These are phyloP conservation scores for Drosophila varians DNA, from an alignment of 1,140 invertebrate genomes.

Conservation along the genomic window DNA sequence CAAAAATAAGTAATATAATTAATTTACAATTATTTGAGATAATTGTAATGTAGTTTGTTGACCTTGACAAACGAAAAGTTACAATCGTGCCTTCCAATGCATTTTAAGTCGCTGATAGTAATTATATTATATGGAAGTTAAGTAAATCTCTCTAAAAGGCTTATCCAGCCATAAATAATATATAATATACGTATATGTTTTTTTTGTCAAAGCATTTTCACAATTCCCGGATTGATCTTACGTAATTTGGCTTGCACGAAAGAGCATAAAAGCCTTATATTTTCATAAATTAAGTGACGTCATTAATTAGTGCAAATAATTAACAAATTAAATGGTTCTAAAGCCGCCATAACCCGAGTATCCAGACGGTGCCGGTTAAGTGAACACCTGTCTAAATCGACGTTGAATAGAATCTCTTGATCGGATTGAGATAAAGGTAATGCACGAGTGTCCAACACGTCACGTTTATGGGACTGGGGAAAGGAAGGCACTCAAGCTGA, in stretches of 20 bases:
- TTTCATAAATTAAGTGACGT: constrained; percentile 26
- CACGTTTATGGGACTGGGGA: constrained; percentile 37
- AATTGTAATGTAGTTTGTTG: neutral
- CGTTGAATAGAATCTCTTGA: constrained; percentile 27
- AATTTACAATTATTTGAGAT: constrained; percentile 84
- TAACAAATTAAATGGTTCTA: constrained; percentile 9
- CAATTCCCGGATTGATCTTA: neutral
- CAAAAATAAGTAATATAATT: neutral
- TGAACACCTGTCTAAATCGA: constrained; percentile 58
- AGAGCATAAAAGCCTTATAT: constrained; percentile 16
- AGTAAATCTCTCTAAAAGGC: neutral
- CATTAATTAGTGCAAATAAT: constrained; percentile 68
- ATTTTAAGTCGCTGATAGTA: neutral
- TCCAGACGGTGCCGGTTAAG: constrained; percentile 22
- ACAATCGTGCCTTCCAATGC: neutral
- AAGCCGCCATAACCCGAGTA: constrained; percentile 17
- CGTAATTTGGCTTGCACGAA: constrained; percentile 9
- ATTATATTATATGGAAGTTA: neutral
- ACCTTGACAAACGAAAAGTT: neutral
- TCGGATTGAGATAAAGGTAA: constrained; percentile 29
- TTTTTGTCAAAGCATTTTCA: no score
- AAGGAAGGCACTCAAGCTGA: constrained; percentile 45
- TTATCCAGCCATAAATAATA: no score
- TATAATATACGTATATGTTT: no score
- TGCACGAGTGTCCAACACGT: constrained; percentile 34